Evolutionary conservation across 2,888 invertebrate species (phyloP).

Genomic region (Dicyrtomina minuta): DNA sequence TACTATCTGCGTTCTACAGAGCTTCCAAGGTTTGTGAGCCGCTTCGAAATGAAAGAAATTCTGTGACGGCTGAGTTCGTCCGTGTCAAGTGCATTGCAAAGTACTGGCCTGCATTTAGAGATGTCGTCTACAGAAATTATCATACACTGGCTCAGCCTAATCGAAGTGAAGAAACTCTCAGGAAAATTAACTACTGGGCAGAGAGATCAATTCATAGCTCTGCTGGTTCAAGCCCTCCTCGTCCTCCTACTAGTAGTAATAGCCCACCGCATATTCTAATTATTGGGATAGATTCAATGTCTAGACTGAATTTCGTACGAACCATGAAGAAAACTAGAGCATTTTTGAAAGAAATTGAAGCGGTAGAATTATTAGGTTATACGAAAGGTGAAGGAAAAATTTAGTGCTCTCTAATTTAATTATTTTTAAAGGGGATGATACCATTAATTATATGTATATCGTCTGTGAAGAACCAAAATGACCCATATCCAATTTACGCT

Average conservation of each 20-base stretch:
- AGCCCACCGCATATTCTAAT: constrained; percentile 31
- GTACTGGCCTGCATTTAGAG: constrained; percentile 38
- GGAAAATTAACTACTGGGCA: neutral
- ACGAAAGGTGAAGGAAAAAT: constrained; percentile 56
- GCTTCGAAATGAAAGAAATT: neutral
- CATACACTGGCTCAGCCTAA: constrained; percentile 36
- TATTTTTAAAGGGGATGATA: neutral
- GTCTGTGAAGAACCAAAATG: too few relatives aligned
- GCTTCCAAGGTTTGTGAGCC: neutral
- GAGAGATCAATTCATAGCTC: constrained; percentile 11
- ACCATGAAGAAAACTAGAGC: constrained; percentile 73
- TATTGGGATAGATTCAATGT: constrained; percentile 83
- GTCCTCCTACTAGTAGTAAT: constrained; percentile 58
- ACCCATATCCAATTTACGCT: too few relatives aligned
- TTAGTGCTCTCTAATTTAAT: neutral
- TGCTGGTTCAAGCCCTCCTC: too few relatives aligned
- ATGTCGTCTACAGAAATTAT: constrained; percentile 41
- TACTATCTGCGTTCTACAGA: neutral
- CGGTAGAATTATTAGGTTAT: constrained; percentile 74
- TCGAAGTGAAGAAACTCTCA: neutral
- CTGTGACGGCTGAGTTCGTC: constrained; percentile 35
- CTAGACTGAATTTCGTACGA: constrained; percentile 72
- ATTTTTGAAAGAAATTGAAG: constrained; percentile 68
- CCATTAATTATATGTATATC: too few relatives aligned
- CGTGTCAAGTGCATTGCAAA: constrained; percentile 42